Conservation (phyloP, 2,113 vertebrate species). For the Neotoma lepida region DNA sequence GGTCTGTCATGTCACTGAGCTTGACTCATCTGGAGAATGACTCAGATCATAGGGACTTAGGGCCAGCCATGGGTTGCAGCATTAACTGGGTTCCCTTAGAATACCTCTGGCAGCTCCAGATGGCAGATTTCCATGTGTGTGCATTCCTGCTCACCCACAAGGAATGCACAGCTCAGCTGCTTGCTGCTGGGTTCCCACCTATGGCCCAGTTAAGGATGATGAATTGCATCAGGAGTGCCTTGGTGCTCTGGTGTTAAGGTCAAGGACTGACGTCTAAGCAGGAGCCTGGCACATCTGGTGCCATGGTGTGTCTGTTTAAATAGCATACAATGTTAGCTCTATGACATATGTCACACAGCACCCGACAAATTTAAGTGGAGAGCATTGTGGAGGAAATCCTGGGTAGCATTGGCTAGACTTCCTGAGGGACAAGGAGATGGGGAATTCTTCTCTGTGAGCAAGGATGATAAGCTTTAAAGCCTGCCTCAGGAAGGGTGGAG, state of each 20-base stretch:
- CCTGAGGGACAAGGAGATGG: not conserved
- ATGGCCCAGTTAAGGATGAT: not conserved
- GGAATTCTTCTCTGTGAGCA: too few species aligned
- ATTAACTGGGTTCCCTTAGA: not conserved
- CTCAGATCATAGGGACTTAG: rapidly evolving
- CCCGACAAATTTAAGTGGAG: too few species aligned
- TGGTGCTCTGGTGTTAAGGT: not conserved
- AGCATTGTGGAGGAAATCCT: not conserved
- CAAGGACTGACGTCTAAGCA: not conserved
- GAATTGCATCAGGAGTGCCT: not conserved
- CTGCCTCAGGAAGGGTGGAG: not conserved
- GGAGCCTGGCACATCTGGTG: not conserved
- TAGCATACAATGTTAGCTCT: rapidly evolving
- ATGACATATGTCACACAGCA: not conserved
- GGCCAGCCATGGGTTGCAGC: rapidly evolving
- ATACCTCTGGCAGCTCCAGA: not conserved
- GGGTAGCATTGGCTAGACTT: not conserved
- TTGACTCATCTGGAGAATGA: not conserved
- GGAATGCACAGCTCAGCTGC: not conserved
- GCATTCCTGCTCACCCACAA: not conserved
- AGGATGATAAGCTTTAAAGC: not conserved
- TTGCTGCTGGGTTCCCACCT: not conserved
- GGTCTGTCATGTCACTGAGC: not conserved
- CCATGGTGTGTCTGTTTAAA: not conserved
- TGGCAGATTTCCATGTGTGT: not conserved